Evolutionary conservation across 2,888 invertebrate species (phyloP), one percentile per base, ranked within the genome.

Genomic region (Drosophila infuscata): DNA sequence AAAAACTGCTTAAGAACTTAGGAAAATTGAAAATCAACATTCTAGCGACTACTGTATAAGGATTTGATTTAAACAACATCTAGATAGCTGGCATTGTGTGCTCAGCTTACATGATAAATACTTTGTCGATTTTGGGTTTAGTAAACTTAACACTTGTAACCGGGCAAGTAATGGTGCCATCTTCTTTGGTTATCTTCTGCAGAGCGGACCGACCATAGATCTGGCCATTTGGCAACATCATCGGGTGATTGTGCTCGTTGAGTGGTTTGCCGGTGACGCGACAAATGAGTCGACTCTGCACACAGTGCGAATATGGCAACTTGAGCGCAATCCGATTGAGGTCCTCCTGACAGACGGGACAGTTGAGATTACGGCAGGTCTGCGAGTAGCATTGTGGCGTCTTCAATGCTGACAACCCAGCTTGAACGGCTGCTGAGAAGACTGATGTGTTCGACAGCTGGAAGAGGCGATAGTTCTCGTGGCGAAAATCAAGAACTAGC

Each of bases 191-290:
- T 96, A 99, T 98, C 92, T 97, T 96, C 83, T 96, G 96, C 69
- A 99, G 94, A 17, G 98, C 97, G 95, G 97, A 95, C 94, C 98
- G 97, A 12, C 98, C 98, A 92, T 98, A 99, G 70, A 99, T 98
- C 94, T 98, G 97, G 65, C 99, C 99, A 94, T 99, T 99, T 74
- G 99, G 99, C 94, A 99, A 95, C 96, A 99, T 98, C 96, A 99
- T 97, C 15, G 99, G 99, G 85, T 98, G 98, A 94, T 99, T 99
- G 94, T 99, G 97, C 93, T 99, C 99, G 94, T 99, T 99, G 89
- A 99, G 95, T 56, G 98, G 97, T 87, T 96, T 95, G 35, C 98
- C 97, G 72, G 97, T 97, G 85, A 99, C 96, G 91, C 95, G 95
- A 93, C 99, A 99, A 90, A 99, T 97, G 63, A 99, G 95, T 63